Evolutionary conservation across 1,140 invertebrate genomes (phyloP), one percentile per base, ranked within the genome.

Genomic region (Notospermus geniculatus): DNA sequence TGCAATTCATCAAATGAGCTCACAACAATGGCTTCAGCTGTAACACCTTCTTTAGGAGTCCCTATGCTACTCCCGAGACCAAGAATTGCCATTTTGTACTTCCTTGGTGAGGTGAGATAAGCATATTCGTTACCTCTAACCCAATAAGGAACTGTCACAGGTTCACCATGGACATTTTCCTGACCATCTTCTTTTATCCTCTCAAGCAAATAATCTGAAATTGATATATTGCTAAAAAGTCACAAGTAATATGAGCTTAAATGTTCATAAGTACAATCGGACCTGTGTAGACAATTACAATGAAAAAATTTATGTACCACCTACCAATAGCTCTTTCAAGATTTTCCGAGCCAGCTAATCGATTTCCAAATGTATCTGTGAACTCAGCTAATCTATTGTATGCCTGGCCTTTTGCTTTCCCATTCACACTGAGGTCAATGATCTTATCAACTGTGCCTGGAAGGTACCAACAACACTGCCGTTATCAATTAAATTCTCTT

Each of bases 301-400:
- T n/a, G n/a, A n/a, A n/a, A n/a, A n/a, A n/a, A n/a, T n/a, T n/a
- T n/a, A n/a, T n/a, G n/a, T n/a, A n/a, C 19, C 46, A n/a, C 54
- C 9, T 57, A 72, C 71, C 87, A 61, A 91, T 91, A 0, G 89
- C 81, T 57, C 86, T 77, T 79, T 91, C 89, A 17, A 91, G 81
- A 62, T 79, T 83, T 59, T 84, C 62, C 0, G 86, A 85, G 1
- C 90, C 90, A 0, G 87, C 79, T 30, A 88, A 78, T 59, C 90
- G 81, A 2, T 84, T 80, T 1, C 89, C 90, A 82, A 90, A 91
- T 57, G 81, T 87, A 69, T 91, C 90, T 0, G 89, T 86, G 73
- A 91, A 90, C 27, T 80, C 72, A 1, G 85, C 82, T 17, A 91
- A 78, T 72, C 88, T 86, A 50, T 86, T 72, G 74, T 85, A 89